These are phyloP conservation scores for Limonius californicus DNA, from an alignment of 1,140 invertebrate species.

Conservation along the genomic window DNA sequence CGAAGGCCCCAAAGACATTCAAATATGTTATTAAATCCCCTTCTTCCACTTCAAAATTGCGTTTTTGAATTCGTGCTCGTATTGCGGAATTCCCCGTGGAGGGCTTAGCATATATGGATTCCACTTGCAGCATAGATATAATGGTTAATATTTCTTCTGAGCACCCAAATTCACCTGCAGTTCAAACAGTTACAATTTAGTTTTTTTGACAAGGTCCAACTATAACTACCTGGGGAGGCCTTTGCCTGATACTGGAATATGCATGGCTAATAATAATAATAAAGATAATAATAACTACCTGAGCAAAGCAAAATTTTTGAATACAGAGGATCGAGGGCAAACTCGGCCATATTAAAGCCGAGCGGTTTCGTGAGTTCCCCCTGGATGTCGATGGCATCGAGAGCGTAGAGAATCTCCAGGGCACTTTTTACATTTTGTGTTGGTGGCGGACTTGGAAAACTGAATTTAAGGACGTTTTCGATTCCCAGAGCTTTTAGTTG, in stretches of 20 bases:
- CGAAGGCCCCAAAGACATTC: constrained; percentile 83
- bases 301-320: constrained; percentile 84
- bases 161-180: constrained; percentile 75
- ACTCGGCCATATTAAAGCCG: constrained; percentile 86
- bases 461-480: constrained; percentile 80
- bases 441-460: constrained; percentile 85
- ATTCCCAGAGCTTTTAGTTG: constrained; percentile 96
- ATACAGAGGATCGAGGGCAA: constrained; percentile 84
- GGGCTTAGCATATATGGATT: constrained; percentile 79
- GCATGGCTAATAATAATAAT: too few species aligned
- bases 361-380: constrained; percentile 78
- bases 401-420: constrained; percentile 84
- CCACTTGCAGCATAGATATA: constrained; percentile 88
- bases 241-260: too few species aligned
- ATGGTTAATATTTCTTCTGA: constrained; percentile 86
- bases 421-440: constrained; percentile 82
- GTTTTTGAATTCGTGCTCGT: constrained; percentile 65
- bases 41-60: constrained; percentile 87
- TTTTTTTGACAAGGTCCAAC: too few species aligned
- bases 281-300: too few species aligned
- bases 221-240: too few species aligned
- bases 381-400: constrained; percentile 76
- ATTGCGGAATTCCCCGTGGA: constrained; percentile 59
- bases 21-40: constrained; percentile 92
- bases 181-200: too few species aligned